Evolutionary conservation across 2,888 invertebrate species (phyloP).

Genomic region (Diaphora mendica): DNA sequence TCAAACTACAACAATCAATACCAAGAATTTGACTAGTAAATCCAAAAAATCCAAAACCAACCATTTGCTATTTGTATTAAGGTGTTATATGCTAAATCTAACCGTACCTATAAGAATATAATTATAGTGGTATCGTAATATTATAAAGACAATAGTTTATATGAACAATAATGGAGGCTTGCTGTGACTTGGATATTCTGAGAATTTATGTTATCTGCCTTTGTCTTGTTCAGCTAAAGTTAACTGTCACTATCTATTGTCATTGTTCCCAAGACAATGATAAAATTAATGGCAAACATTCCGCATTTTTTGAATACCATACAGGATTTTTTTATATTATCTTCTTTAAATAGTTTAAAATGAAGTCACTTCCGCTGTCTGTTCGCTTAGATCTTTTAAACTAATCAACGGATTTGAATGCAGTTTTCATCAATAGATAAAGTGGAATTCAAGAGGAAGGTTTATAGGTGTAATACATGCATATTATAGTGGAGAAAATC

Average conservation of each 20-base stretch:
- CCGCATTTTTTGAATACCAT: not conserved
- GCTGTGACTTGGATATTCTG: not conserved
- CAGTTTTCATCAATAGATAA: too few species aligned
- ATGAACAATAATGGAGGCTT: not conserved
- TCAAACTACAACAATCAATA: not conserved
- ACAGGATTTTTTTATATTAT: too few species aligned
- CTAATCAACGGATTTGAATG: too few species aligned
- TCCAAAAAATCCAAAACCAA: not conserved
- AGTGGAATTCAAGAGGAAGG: too few species aligned
- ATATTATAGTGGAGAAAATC: too few species aligned
- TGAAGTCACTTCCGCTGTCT: too few species aligned
- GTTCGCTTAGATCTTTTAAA: too few species aligned
- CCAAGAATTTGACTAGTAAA: not conserved
- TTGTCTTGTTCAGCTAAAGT: conserved; percentile 2
- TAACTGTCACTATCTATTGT: not conserved
- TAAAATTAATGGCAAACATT: not conserved
- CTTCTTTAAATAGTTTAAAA: too few species aligned
- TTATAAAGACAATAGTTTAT: not conserved
- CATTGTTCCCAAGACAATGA: not conserved
- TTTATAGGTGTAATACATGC: too few species aligned
- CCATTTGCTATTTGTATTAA: not conserved
- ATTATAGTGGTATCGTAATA: not conserved
- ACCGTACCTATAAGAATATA: not conserved
- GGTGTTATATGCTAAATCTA: not conserved
- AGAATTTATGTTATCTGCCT: conserved; percentile 2